These are phyloP conservation scores for Ceratina japonica DNA, from an alignment of 1,140 invertebrate genomes.

Conservation along the genomic window DNA sequence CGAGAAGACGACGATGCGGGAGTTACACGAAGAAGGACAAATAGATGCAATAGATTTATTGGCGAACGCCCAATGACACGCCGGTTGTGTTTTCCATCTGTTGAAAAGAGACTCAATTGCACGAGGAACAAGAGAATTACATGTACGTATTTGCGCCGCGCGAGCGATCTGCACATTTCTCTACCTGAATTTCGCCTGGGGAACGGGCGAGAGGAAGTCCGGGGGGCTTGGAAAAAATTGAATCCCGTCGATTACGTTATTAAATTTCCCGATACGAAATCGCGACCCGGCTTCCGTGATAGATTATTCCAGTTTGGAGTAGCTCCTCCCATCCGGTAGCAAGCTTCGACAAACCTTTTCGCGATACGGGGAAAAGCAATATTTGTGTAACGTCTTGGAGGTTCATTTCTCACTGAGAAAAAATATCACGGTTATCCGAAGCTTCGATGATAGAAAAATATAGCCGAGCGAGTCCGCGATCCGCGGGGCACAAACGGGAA, in stretches of 20 bases:
- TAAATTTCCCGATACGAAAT: not conserved
- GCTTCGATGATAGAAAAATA: constrained; percentile 16
- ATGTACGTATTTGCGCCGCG: no score
- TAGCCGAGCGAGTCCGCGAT: not conserved
- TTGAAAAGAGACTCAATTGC: no score
- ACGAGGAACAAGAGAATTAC: no score
- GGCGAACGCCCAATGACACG: constrained; percentile 30
- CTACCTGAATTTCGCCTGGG: not conserved
- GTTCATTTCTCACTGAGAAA: not conserved
- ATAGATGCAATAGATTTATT: constrained; percentile 48
- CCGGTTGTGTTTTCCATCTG: not conserved
- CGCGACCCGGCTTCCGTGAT: not conserved
- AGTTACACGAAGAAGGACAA: constrained; percentile 36
- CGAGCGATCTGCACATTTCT: no score
- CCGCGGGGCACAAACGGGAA: not conserved
- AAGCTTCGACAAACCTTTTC: not conserved
- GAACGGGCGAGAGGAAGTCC: not conserved
- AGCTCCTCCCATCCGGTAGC: not conserved
- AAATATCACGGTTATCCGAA: not conserved
- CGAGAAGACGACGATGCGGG: not conserved
- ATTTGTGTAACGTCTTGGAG: not conserved
- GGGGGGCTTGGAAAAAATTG: not conserved
- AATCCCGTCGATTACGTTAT: constrained; percentile 2
- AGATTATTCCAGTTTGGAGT: constrained; percentile 8
- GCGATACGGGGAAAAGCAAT: not conserved